Evolutionary conservation across 2,888 invertebrate species (phyloP), one percentile per base, ranked within the genome.

Genomic region (Polyommatus icarus): DNA sequence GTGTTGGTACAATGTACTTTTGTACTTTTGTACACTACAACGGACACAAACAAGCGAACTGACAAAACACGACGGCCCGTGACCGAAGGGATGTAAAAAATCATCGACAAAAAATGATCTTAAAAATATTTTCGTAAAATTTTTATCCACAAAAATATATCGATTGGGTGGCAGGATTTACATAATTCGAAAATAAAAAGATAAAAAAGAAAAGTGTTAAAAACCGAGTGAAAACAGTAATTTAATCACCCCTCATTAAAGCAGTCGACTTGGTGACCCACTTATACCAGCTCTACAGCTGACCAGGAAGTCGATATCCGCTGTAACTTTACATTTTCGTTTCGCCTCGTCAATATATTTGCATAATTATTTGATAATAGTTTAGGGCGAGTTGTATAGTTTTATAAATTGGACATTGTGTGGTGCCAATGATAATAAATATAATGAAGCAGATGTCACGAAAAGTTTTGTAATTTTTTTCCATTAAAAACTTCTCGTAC

Each of bases 311-410:
- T 32, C 29, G 67, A 32, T 18, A 67, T 67, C 67, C 67, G 67
- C 29, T 67, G 67, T 24, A 59, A 61, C 24, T 61, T 61, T 67
- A 67, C 67, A 67, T 32, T 67, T 67, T 67, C 32, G 67, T 67
- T 67, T 67, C 67, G 29, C 67, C 29, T 67, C 67, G 67, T 18
- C 67, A 67, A 67, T 67, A 67, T 67, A 67, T 67, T 67, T 67
- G 67, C 67, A 67, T 67, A 32, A 67, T 67, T 67, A 18, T 32
- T 29, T 67, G 29, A 67, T 67, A 32, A 67, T 67, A 67, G 29
- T 67, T 67, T 61, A 24, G 24, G 24, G 24, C 20, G n/a, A 24
- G 3, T 61, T 61, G 24, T 61, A 24, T 61, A 61, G 20, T 61
- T 3, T 24, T 24, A 20, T 61, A 61, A 61, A 61, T 24, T 1